Evolutionary conservation across 2,113 vertebrate species (phyloP).

Genomic region (Capra hircus): DNA sequence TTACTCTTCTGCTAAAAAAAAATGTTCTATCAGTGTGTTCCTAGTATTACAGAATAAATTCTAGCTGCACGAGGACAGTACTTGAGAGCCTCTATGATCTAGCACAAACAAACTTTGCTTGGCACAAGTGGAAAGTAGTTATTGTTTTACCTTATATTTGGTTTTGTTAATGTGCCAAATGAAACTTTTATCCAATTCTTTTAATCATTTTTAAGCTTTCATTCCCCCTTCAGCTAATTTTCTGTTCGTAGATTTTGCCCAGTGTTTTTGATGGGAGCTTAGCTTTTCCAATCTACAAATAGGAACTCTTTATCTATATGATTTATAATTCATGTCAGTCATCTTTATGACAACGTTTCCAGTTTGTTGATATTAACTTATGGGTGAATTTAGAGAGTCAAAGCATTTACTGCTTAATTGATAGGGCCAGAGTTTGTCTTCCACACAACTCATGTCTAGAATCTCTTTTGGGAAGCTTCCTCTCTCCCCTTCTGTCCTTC

Average conservation of each 20-base stretch:
- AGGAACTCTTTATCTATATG: background rate
- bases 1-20: background rate
- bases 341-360: slow-evolving; percentile 1
- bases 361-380: background rate
- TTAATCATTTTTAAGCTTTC: background rate
- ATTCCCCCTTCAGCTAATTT: slow-evolving; percentile 22
- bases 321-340: background rate
- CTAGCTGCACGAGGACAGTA: background rate
- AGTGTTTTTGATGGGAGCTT: background rate
- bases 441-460: background rate
- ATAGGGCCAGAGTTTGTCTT: background rate
- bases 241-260: background rate
- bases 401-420: background rate
- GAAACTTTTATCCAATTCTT: background rate
- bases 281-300: background rate
- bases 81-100: background rate
- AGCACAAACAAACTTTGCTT: background rate
- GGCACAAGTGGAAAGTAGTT: background rate
- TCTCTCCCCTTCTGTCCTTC: background rate
- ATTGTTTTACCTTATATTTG: background rate
- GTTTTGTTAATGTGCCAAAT: background rate
- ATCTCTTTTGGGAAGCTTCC: background rate
- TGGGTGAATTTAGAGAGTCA: background rate
- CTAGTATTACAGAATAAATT: background rate
- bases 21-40: background rate